Percentiles rank a stretch among this genome's conserved stretches.
These are phyloP conservation scores for Kradibia gibbosae DNA, from an alignment of 1,140 invertebrate genomes.

Conservation along the genomic window DNA sequence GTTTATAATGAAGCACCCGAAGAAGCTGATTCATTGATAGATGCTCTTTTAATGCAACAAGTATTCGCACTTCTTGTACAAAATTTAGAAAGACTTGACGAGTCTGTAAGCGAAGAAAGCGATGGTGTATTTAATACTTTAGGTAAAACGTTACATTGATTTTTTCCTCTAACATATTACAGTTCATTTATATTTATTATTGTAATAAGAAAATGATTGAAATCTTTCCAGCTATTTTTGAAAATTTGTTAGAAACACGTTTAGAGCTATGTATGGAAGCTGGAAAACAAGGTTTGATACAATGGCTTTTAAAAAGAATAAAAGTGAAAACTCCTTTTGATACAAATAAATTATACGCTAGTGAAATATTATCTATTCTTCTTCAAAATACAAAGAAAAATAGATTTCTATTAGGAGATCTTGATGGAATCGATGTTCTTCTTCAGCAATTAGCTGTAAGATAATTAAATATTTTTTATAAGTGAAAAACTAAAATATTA, in stretches of 20 bases:
- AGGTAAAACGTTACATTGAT: conserved; percentile 71
- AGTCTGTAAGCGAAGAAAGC: conserved; percentile 93
- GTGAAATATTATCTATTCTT: conserved; percentile 96
- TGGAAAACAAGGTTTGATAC: conserved; percentile 90
- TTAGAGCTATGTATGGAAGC: conserved; percentile 88
- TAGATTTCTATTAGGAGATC: conserved; percentile 86
- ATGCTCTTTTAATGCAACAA: conserved; percentile 89
- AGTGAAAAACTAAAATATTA: background rate
- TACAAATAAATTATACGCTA: conserved; percentile 95
- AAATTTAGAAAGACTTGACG: conserved; percentile 94
- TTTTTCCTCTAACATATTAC: conserved; percentile 39
- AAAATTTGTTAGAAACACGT: conserved; percentile 93
- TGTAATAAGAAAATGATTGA: background rate
- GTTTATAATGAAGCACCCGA: conserved; percentile 93
- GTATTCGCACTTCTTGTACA: conserved; percentile 93
- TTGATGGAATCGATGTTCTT: conserved; percentile 97
- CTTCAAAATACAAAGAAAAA: conserved; percentile 92
- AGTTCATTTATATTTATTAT: conserved; percentile 38
- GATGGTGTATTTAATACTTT: conserved; percentile 98
- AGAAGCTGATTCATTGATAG: conserved; percentile 84
- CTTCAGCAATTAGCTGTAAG: conserved; percentile 94
- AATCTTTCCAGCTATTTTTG: conserved; percentile 81
- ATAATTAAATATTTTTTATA: conserved; percentile 50
- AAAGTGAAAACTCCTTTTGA: conserved; percentile 93
- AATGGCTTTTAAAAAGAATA: conserved; percentile 93